Evolutionary conservation across 2,113 vertebrate genomes (phyloP), one percentile per base, ranked within the genome.

Genomic region (Zosterops borbonicus): DNA sequence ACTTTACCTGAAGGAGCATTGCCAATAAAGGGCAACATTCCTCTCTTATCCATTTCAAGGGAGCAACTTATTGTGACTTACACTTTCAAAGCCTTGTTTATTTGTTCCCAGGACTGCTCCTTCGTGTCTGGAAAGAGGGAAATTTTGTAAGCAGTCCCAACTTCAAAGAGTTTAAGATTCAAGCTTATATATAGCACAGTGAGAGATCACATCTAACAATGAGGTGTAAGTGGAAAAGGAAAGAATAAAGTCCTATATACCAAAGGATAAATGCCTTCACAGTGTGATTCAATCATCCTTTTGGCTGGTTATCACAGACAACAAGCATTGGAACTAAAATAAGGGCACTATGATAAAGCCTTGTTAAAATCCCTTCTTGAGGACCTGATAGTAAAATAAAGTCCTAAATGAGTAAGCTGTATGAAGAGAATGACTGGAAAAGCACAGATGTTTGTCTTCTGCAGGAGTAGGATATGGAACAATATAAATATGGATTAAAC

Each of bases 91-190:
- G 12, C 33, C 46, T 41, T 87, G 83, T 79, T 94, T 82, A 39
- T 59, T 91, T 46, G 23, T 68, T 92, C 9, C 28, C 41, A 37
- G 29, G 18, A 68, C 37, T 82, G n/a, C 25, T 82, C 17, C 11
- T 87, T 60, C 60, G 20, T 73, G 41, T 68, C 62, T 71, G 37
- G 73, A 71, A 75, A 59, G 17, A 75, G 14, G 11, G 20, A 68
- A 92, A 56, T 78, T 82, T n/a, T 75, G 24, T 28, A 89, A 87
- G 62, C 31, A 41, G 53, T 58, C 17, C 21, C n/a, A 76, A 44
- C 50, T 92, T 95, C 50, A 89, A 87, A 89, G 37, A 74, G 33
- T 55, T 92, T 75, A 35, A 87, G 87, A 71, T 60, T 84, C 46
- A 73, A 56, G 31, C 25, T 84, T 41, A 50, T 70, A 28, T 42